A percentile compares a stretch with the other conserved stretches of the same genome.
Conservation (phyloP, 2,797 vertebrate species). For the Percopsis omiscomaycus region DNA sequence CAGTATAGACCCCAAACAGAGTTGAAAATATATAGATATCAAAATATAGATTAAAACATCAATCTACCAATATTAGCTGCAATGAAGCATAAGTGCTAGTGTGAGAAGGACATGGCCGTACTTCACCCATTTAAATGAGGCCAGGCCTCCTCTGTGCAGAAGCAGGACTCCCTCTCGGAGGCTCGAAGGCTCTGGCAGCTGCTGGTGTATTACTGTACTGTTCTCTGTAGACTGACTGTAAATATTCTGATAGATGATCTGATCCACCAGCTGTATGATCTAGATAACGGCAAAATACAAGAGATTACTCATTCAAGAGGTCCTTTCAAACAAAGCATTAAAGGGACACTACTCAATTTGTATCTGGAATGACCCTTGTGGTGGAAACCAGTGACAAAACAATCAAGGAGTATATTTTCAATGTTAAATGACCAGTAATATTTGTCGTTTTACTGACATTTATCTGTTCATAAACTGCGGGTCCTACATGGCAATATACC, state of each 20-base stretch:
- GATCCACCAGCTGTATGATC: conserved; percentile 81
- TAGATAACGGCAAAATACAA: conserved; percentile 38
- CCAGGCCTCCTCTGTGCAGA: conserved; percentile 68
- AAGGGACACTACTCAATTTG: too few relatives aligned
- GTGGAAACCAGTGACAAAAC: too few relatives aligned
- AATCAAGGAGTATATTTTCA: too few relatives aligned
- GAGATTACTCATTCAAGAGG: background rate
- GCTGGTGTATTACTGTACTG: conserved; percentile 26
- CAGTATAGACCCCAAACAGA: too few relatives aligned
- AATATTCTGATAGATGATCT: conserved; percentile 77
- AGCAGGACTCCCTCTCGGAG: conserved; percentile 75
- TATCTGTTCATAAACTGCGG: background rate
- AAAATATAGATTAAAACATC: background rate
- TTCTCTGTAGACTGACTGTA: conserved; percentile 39
- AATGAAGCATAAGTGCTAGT: background rate
- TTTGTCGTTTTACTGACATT: too few relatives aligned
- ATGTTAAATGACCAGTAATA: too few relatives aligned
- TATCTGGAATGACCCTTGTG: too few relatives aligned
- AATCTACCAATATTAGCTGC: background rate
- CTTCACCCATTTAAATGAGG: conserved; percentile 79
- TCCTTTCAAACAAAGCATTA: too few relatives aligned
- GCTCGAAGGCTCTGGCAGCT: conserved; percentile 30
- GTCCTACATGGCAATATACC: background rate
- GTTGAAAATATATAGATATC: background rate
- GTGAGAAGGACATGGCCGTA: conserved; percentile 48